These are phyloP conservation scores for Glomeris maerens DNA, from an alignment of 1,140 invertebrate species.

Conservation along the genomic window DNA sequence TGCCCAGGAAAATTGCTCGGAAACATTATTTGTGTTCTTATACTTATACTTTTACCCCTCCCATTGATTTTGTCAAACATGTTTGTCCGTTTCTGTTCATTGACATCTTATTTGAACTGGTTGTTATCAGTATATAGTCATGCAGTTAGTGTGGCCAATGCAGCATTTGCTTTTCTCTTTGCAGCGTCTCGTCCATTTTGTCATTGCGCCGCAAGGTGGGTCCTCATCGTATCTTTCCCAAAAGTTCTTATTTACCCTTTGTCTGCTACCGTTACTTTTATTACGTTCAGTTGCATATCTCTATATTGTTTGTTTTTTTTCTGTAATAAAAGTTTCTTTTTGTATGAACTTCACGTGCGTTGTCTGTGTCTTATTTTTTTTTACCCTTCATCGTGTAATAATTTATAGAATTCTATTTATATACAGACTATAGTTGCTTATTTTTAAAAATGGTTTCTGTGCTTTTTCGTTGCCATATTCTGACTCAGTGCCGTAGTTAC, in stretches of 20 bases:
- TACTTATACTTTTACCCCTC: background rate
- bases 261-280: background rate
- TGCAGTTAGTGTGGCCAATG: background rate
- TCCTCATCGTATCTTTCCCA: background rate
- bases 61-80: background rate
- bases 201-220: conserved; percentile 8
- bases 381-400: background rate
- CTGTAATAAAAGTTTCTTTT: background rate
- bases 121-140: background rate
- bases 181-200: conserved; percentile 8
- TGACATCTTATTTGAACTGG: background rate
- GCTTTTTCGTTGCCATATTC: background rate
- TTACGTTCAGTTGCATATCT: background rate
- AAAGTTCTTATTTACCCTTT: background rate
- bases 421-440: too few relatives aligned
- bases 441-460: too few relatives aligned
- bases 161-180: background rate
- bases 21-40: background rate
- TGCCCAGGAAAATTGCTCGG: background rate
- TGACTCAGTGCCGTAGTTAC: background rate
- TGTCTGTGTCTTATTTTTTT: background rate
- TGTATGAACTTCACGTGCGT: background rate
- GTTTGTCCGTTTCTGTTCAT: background rate
- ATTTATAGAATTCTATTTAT: too few relatives aligned
- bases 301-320: conserved; percentile 4